Conservation (phyloP, 1,140 invertebrate species). For the Pogonus chalceus region DNA sequence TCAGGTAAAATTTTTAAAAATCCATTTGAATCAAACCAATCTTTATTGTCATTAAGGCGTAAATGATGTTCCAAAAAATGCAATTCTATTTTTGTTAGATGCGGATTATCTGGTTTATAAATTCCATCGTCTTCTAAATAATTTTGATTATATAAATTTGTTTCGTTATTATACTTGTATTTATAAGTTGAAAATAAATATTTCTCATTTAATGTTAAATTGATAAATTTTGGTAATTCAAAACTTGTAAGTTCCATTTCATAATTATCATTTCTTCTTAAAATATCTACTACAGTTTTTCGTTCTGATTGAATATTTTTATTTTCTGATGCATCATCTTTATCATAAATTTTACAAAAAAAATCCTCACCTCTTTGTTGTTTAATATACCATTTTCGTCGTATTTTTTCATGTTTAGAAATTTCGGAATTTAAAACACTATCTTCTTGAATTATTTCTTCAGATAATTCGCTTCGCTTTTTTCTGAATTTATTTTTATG, state of each 20-base stretch:
- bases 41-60: no score
- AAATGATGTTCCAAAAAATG: no score
- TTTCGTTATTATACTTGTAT: constrained; percentile 1
- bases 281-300: no score
- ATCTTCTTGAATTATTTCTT: constrained; percentile 1
- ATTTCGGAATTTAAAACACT: not conserved
- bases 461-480: not conserved
- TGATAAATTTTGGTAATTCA: no score
- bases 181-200: no score
- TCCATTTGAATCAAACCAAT: constrained; percentile 22
- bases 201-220: no score
- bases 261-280: no score
- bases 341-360: no score
- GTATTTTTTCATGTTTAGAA: not conserved
- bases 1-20: constrained; percentile 19
- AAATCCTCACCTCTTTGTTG: not conserved
- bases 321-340: no score
- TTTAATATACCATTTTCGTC: constrained; percentile 2
- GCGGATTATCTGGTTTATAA: not conserved
- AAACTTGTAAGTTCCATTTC: no score
- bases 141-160: constrained; percentile 11
- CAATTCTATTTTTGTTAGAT: constrained; percentile 10
- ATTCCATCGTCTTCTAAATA: constrained; percentile 19
- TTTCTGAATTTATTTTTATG: not conserved
- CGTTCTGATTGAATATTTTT: no score